Evolutionary conservation across 2,113 vertebrate genomes (phyloP), one percentile per base, ranked within the genome.

Genomic region (Mus spicilegus): DNA sequence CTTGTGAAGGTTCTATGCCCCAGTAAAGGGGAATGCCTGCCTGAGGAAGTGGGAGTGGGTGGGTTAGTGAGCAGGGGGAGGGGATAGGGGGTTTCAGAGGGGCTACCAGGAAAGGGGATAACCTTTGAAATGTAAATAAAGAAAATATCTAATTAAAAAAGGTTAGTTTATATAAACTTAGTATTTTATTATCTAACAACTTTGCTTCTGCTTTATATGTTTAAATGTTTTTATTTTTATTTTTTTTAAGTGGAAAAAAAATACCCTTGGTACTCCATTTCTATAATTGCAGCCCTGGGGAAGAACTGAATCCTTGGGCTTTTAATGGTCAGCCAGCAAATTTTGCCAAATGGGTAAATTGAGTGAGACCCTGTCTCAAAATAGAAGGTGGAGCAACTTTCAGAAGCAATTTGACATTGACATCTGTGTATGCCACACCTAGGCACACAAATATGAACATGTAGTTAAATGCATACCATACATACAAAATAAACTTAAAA

Each of bases 141-240:
- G 49, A 49, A 49, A 49, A 49, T 49, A 49, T 49, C 49, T 49
- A 49, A 49, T 49, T 4, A 49, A 49, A 49, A 49, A 49, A 49
- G 49, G 5, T 49, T 49, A 49, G 49, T 49, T 49, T 49, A 49
- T 49, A 49, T 49, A 49, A 49, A 4, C 54, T 75, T 76, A 93
- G 26, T 9, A 92, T 42, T 92, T 96, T 72, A 49, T 46, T 72
- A 85, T 54, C 7, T 88, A 92, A 87, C 14, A 86, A 75, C 19
- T 61, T 80, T 93, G 33, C 5, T 51, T 10, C 6, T 58, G 51
- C 7, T 65, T 87, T 72, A 9, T 87, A 87, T 22, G 16, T 33
- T 67, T 84, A 87, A n/a, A 51, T 67, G 20, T 69, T 67, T 65
- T 49, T 49, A 7, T 49, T 49, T 49, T 49, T 49, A 7, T 49